Evolutionary conservation across 1,140 invertebrate genomes (phyloP), one percentile per base, ranked within the genome.

Genomic region (Anastrepha obliqua): DNA sequence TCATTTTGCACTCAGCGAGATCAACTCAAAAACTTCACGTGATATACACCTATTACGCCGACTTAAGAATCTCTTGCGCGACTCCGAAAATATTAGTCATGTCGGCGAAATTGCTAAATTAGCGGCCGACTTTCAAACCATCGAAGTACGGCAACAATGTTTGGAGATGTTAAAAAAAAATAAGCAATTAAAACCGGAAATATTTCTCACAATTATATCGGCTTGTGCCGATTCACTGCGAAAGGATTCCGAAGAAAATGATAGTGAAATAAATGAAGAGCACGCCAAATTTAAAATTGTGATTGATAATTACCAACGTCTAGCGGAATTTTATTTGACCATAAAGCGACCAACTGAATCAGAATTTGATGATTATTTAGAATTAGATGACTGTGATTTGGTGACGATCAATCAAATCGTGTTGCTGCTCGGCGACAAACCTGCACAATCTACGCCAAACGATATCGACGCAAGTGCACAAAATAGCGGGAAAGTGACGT

Each of bases 41-140:
- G 98, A 99, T 93, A 95, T 98, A 65, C 97, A 98, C 94, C 93
- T 98, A 62, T 94, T 98, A 78, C 96, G 97, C 90, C 96, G 97
- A 89, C 91, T 98, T n/a, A 96, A 96, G 89, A 95, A 95, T 60
- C 94, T 95, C 89, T 92, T 97, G 9, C 95, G 96, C 89, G 94
- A 95, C 86, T 93, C 95, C 89, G 94, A 95, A 86, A 94, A 94
- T 89, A 87, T 92, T 91, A 85, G 95, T 89, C 89, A 94, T 93
- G 90, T 91, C 91, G 90, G 94, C 92, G 89, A 95, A 94, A 93
- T 94, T 94, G 59, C 91, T 89, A 7, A 94, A 93, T 94, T 95
- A 39, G 95, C 95, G 58, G 89, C 93, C 20, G 96, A 97, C 90
- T 94, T 98, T 59, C 96, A 96, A 93, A 98, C 97, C 1, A 94